These are phyloP conservation scores for Sympetrum striolatum DNA, from an alignment of 2,888 invertebrate genomes.

Conservation along the genomic window DNA sequence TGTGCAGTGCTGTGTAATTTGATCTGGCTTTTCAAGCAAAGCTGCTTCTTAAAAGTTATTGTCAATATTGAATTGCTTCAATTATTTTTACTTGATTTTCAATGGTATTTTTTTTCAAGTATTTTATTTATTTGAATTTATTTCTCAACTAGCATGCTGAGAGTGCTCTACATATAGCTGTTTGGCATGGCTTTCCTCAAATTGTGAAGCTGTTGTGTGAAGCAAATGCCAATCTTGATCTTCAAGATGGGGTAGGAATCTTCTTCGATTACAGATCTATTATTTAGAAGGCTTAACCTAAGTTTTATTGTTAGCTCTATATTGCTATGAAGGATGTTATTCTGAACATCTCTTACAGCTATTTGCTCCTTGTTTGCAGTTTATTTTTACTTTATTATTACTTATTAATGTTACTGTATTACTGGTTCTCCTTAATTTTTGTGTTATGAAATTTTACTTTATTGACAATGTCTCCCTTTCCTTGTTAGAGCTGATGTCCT, in stretches of 20 bases:
- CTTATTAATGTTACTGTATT: too few species aligned
- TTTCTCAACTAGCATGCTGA: conserved; percentile 60
- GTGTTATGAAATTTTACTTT: too few species aligned
- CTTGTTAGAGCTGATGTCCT: too few species aligned
- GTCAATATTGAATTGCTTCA: background rate
- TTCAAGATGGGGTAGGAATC: conserved; percentile 57
- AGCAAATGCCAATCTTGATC: conserved; percentile 56
- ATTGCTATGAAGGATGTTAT: too few species aligned
- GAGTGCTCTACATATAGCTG: conserved; percentile 63
- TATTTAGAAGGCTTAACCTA: background rate
- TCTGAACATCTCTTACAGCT: too few species aligned
- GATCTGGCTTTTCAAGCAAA: background rate
- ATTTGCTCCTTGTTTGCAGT: too few species aligned
- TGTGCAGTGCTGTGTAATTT: too few species aligned
- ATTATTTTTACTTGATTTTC: background rate
- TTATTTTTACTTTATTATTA: too few species aligned
- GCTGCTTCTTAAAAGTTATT: background rate
- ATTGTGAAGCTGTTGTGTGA: conserved; percentile 58
- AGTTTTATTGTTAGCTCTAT: too few species aligned
- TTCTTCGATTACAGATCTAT: background rate
- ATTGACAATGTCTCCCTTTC: too few species aligned
- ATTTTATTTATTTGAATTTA: conserved; percentile 45
- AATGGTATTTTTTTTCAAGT: background rate
- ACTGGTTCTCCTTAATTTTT: too few species aligned
- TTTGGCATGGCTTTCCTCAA: conserved; percentile 62